These are phyloP conservation scores for Equus quagga DNA, from an alignment of 2,113 vertebrate species.

Conservation along the genomic window DNA sequence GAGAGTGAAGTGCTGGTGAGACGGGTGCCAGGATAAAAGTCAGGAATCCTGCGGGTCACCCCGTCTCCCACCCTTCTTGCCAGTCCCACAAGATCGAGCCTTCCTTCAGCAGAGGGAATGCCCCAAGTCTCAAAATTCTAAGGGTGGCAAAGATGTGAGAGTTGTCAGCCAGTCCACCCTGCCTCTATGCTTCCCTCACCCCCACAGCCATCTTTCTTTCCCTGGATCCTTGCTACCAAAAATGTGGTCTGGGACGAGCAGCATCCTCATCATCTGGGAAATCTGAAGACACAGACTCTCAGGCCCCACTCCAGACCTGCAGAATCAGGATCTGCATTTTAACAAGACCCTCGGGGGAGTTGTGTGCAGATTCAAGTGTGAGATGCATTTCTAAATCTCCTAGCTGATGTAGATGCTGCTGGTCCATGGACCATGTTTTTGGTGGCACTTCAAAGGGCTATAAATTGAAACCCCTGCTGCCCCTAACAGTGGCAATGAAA, in stretches of 20 bases:
- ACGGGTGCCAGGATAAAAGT: not conserved
- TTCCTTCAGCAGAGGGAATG: not conserved
- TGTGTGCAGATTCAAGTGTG: not conserved
- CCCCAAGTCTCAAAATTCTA: not conserved
- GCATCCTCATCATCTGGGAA: not conserved
- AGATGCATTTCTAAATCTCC: not conserved
- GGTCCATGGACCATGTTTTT: no score
- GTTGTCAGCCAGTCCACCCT: no score
- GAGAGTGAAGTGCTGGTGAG: not conserved
- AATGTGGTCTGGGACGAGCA: not conserved
- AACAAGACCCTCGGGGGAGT: not conserved
- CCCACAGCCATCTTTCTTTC: not conserved
- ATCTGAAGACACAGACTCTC: not conserved
- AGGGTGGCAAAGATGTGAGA: not conserved
- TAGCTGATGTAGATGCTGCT: not conserved
- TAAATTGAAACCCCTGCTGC: not conserved
- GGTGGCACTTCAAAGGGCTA: not conserved
- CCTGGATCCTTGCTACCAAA: not conserved
- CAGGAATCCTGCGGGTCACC: not conserved
- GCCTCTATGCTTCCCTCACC: rapidly evolving
- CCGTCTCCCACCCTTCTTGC: not conserved
- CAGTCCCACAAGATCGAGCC: rapidly evolving
- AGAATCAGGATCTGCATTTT: not conserved
- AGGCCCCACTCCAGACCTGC: not conserved
- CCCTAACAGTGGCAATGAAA: not conserved